These are phyloP conservation scores for Sternarchorhynchus goeldii DNA, from an alignment of 2,797 vertebrate species.

Conservation along the genomic window DNA sequence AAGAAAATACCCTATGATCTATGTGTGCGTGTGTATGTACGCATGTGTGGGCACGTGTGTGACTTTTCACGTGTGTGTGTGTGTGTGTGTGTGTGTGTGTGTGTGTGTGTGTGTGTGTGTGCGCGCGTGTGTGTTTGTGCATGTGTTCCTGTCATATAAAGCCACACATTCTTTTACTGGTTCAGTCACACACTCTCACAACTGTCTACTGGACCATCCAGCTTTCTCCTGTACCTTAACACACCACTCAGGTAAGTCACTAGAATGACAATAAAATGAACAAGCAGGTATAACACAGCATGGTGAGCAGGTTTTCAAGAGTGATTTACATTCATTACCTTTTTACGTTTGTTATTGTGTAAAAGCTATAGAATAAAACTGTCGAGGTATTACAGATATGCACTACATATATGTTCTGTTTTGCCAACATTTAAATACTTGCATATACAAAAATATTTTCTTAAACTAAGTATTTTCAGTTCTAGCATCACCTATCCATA, in stretches of 20 bases:
- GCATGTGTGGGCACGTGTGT: background rate
- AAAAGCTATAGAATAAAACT: too few species aligned
- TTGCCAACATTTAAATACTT: too few species aligned
- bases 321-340: background rate
- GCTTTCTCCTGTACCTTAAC: background rate
- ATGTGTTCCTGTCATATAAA: conserved; percentile 30
- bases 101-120: background rate
- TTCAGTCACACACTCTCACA: conserved; percentile 20
- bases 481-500: too few species aligned
- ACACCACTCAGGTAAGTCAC: conserved; percentile 16
- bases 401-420: too few species aligned
- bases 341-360: background rate
- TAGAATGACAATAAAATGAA: background rate
- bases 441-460: too few species aligned
- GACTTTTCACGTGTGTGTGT: background rate
- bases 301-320: background rate
- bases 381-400: too few species aligned
- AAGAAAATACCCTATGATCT: background rate
- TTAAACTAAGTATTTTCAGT: too few species aligned
- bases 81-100: background rate
- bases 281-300: background rate
- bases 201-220: background rate
- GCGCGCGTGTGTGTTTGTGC: background rate
- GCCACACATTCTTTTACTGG: background rate
- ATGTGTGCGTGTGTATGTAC: background rate